phyloP scores from a whole-genome alignment of 2,888 invertebrate species.

The Ptilodon capucinus region DNA sequence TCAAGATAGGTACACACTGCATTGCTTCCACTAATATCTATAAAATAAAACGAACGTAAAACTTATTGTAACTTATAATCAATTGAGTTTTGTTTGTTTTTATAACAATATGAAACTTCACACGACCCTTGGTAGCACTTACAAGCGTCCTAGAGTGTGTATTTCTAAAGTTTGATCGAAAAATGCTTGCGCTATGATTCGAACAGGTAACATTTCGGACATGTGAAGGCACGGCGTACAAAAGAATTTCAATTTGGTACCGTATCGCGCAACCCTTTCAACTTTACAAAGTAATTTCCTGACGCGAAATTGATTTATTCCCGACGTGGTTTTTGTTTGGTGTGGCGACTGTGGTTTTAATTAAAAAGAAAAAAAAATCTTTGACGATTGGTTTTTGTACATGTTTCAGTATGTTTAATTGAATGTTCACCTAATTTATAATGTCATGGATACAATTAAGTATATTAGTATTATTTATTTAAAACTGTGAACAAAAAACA shows the following conservation, averaged over 20 bases:
- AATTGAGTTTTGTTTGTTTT: background rate
- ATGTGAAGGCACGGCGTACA: slow-evolving; percentile 71
- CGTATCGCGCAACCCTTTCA: slow-evolving; percentile 75
- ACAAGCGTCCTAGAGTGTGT: slow-evolving; percentile 14
- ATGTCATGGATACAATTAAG: too few species aligned
- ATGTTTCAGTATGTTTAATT: too few species aligned
- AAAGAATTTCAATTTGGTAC: slow-evolving; percentile 81
- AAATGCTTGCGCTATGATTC: slow-evolving; percentile 61
- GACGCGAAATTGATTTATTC: slow-evolving; percentile 79
- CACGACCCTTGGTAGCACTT: background rate
- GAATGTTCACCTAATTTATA: too few species aligned
- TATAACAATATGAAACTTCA: slow-evolving; percentile 2
- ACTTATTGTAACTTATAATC: too few species aligned
- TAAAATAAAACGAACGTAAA: too few species aligned
- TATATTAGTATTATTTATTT: too few species aligned
- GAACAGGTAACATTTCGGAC: slow-evolving; percentile 71
- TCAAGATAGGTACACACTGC: too few species aligned
- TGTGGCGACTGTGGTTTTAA: slow-evolving; percentile 67
- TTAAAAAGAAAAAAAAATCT: slow-evolving; percentile 53
- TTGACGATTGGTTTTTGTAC: slow-evolving; percentile 6
- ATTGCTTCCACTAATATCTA: too few species aligned
- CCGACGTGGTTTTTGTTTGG: slow-evolving; percentile 72
- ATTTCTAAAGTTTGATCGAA: slow-evolving; percentile 55
- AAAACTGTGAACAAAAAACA: too few species aligned
- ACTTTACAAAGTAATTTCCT: slow-evolving; percentile 79